Percentiles rank a stretch among this genome's conserved stretches.
Conservation (phyloP, 2,797 vertebrate species). For the Champsocephalus esox region DNA sequence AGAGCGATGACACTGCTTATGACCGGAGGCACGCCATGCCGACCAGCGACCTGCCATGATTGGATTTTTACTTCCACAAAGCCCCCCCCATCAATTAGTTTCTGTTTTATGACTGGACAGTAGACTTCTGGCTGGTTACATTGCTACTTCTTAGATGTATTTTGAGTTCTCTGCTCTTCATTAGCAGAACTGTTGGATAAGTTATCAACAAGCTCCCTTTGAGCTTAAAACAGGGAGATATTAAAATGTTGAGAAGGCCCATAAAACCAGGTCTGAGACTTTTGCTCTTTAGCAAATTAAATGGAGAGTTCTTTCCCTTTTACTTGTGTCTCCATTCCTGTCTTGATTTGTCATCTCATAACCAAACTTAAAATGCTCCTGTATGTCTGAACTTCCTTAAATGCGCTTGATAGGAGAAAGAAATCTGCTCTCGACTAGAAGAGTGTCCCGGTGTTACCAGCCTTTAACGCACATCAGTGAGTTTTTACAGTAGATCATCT, state of each 20-base stretch:
- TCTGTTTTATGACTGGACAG: neutral
- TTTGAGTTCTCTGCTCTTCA: conserved; percentile 14
- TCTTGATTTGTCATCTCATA: conserved; percentile 38
- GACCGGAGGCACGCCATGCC: conserved; percentile 80
- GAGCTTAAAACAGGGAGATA: conserved; percentile 21
- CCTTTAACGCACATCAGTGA: conserved; percentile 28
- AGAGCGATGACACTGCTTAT: conserved; percentile 85
- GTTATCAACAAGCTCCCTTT: conserved; percentile 22
- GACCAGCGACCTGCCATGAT: conserved; percentile 80
- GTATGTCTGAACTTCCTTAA: conserved; percentile 9
- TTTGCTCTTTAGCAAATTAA: conserved; percentile 22
- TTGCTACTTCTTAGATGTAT: conserved; percentile 16
- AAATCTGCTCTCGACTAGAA: conserved; percentile 17
- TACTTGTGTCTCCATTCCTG: conserved; percentile 8
- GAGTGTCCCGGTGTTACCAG: conserved; percentile 23
- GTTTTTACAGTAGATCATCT: neutral
- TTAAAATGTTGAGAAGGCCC: conserved; percentile 32
- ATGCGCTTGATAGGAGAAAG: conserved; percentile 14
- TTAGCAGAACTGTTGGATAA: conserved; percentile 6
- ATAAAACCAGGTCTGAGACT: conserved; percentile 22
- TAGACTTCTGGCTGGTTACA: conserved; percentile 36
- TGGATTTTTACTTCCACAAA: neutral
- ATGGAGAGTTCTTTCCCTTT: conserved; percentile 22
- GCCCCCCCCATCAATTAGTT: neutral
- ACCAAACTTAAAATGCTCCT: conserved; percentile 26